Conservation (phyloP, 2,113 vertebrate genomes). For the Mellivora capensis region DNA sequence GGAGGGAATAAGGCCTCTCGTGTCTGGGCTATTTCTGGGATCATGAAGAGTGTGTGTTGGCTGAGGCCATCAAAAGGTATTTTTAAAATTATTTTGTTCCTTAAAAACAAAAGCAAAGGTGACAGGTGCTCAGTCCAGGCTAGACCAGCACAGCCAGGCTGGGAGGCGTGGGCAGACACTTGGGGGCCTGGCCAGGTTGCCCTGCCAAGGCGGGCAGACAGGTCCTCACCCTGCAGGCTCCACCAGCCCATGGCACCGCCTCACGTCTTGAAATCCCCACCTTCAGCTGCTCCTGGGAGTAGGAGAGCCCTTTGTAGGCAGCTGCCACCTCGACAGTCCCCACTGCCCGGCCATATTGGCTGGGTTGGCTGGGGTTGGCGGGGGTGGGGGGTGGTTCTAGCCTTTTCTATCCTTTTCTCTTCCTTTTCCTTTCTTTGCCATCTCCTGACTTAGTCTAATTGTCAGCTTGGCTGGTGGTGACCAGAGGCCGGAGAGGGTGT, state of each 20-base stretch:
- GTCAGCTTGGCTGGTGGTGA: not conserved
- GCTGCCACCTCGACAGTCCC: not conserved
- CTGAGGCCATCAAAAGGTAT: not conserved
- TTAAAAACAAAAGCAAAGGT: not conserved
- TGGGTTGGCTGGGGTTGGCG: not conserved
- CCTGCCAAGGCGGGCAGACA: not conserved
- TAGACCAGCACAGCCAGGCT: not conserved
- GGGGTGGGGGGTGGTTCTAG: too few relatives aligned
- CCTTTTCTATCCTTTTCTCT: not conserved
- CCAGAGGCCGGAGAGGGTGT: not conserved
- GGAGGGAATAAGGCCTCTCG: not conserved
- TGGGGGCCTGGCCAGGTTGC: not conserved
- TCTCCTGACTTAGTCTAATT: not conserved
- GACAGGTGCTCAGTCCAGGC: not conserved
- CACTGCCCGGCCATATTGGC: not conserved
- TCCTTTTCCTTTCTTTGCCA: not conserved
- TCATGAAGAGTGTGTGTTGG: not conserved
- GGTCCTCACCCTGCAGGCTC: not conserved
- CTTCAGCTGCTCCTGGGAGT: not conserved
- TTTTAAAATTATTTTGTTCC: not conserved
- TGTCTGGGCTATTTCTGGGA: not conserved
- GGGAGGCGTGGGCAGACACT: not conserved
- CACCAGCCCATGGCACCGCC: not conserved
- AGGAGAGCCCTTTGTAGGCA: too few relatives aligned
- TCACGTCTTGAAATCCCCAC: not conserved